A percentile compares a stretch with the other conserved stretches of the same genome.
These are phyloP conservation scores for Sicus ferrugineus DNA, from an alignment of 2,888 invertebrate species.

Conservation along the genomic window DNA sequence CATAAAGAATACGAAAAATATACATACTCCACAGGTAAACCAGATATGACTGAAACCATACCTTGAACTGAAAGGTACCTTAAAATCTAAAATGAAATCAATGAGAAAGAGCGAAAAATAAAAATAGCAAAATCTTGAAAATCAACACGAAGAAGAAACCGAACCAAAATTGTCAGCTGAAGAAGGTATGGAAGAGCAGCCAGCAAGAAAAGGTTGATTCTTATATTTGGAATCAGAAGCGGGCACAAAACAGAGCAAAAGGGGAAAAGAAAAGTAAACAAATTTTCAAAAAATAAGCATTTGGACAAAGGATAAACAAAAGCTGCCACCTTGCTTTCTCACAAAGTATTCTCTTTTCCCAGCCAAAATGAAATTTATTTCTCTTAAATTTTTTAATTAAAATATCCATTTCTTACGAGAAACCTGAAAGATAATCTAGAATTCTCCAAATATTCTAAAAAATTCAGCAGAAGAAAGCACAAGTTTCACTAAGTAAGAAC, in stretches of 20 bases:
- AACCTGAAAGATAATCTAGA: too few relatives aligned
- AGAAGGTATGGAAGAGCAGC: not conserved
- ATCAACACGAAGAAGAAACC: not conserved
- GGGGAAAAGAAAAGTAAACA: slow-evolving; percentile 17
- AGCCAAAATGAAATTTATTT: too few relatives aligned
- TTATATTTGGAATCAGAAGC: slow-evolving; percentile 4
- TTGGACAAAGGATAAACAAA: not conserved
- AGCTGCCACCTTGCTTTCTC: too few relatives aligned
- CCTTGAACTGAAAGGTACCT: slow-evolving; percentile 8
- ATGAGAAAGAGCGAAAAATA: not conserved
- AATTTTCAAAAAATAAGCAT: slow-evolving; percentile 11
- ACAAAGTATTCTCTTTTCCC: too few relatives aligned
- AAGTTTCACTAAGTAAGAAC: too few relatives aligned
- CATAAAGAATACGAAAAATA: slow-evolving; percentile 9
- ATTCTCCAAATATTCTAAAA: too few relatives aligned
- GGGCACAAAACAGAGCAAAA: not conserved
- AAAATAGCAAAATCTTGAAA: slow-evolving; percentile 14
- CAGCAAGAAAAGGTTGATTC: not conserved
- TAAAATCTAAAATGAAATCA: not conserved
- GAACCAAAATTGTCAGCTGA: too few relatives aligned
- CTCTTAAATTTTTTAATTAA: too few relatives aligned
- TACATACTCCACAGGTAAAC: not conserved
- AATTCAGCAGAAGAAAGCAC: too few relatives aligned
- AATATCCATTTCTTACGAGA: too few relatives aligned
- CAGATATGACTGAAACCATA: slow-evolving; percentile 4